These are phyloP conservation scores for Erynnis tages DNA, from an alignment of 2,888 invertebrate species.

Conservation along the genomic window DNA sequence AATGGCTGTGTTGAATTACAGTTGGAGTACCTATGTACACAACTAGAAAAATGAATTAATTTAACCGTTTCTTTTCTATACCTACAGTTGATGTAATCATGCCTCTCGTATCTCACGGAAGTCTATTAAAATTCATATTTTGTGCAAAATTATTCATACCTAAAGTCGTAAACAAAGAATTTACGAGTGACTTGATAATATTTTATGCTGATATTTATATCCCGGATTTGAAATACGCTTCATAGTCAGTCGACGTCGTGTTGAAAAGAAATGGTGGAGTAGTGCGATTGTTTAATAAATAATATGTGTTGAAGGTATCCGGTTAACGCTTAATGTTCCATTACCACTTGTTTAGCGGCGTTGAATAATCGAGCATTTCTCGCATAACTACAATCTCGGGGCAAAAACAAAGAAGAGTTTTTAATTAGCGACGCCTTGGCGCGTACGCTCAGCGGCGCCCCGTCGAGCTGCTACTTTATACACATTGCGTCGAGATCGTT, in stretches of 20 bases:
- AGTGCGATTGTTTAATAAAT: constrained; percentile 46
- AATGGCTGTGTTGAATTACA: too few species aligned
- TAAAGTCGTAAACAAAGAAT: constrained; percentile 25
- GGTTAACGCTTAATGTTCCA: constrained; percentile 43
- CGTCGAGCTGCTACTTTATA: constrained; percentile 69
- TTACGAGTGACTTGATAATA: constrained; percentile 10
- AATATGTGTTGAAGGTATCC: constrained; percentile 49
- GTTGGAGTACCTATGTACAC: too few species aligned
- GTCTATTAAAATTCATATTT: constrained; percentile 25
- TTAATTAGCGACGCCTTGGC: constrained; percentile 71
- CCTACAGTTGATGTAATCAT: constrained; percentile 18
- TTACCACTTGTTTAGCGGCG: constrained; percentile 51
- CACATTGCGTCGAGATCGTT: constrained; percentile 67
- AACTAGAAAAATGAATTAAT: too few species aligned
- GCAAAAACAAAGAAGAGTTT: constrained; percentile 67
- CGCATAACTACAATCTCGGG: constrained; percentile 57
- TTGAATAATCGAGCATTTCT: constrained; percentile 65
- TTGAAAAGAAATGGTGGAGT: not conserved
- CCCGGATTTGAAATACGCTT: constrained; percentile 10
- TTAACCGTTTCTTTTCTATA: not conserved
- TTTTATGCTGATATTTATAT: constrained; percentile 17
- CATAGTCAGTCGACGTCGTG: not conserved
- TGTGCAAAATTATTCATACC: constrained; percentile 20
- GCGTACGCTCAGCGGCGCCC: constrained; percentile 52
- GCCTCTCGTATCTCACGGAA: constrained; percentile 23